Evolutionary conservation across 2,888 invertebrate species (phyloP).

Genomic region (Ptychoptera contaminata): DNA sequence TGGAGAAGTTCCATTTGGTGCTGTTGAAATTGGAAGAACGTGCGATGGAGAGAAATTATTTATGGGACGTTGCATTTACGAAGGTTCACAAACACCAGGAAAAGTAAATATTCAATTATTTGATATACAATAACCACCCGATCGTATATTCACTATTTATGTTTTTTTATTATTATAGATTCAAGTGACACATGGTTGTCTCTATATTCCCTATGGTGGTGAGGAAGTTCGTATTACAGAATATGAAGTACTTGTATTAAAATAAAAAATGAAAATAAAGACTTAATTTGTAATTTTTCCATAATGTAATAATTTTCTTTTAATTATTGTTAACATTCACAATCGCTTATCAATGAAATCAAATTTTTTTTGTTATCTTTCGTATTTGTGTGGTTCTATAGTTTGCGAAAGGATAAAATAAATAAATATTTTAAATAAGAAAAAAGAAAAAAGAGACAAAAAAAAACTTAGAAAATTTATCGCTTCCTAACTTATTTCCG

Average conservation of each 20-base stretch:
- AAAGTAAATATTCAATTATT: conserved; percentile 34
- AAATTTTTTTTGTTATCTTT: too few species aligned
- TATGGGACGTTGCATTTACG: conserved; percentile 48
- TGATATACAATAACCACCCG: not conserved
- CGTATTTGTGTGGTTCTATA: too few species aligned
- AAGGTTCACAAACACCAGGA: conserved; percentile 51
- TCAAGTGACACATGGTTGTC: conserved; percentile 43
- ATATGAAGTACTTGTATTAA: conserved; percentile 49
- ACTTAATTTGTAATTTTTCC: too few species aligned
- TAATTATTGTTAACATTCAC: too few species aligned
- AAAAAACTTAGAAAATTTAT: too few species aligned
- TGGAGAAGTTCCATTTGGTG: conserved; percentile 46
- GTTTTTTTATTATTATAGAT: conserved; percentile 30
- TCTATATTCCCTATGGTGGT: conserved; percentile 52
- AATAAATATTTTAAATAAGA: too few species aligned
- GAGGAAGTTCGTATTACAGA: conserved; percentile 44
- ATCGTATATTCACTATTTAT: not conserved
- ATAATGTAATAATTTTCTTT: too few species aligned
- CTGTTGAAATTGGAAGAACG: conserved; percentile 47
- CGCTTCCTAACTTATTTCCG: too few species aligned
- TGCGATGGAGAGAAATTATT: conserved; percentile 49
- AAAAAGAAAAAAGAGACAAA: too few species aligned
- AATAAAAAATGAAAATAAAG: not conserved
- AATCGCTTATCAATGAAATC: too few species aligned
- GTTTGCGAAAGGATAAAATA: too few species aligned